Percentiles rank a stretch among this genome's conserved stretches.
These are phyloP conservation scores for Stomatorhinus walkeri DNA, from an alignment of 2,797 vertebrate genomes.

Conservation along the genomic window DNA sequence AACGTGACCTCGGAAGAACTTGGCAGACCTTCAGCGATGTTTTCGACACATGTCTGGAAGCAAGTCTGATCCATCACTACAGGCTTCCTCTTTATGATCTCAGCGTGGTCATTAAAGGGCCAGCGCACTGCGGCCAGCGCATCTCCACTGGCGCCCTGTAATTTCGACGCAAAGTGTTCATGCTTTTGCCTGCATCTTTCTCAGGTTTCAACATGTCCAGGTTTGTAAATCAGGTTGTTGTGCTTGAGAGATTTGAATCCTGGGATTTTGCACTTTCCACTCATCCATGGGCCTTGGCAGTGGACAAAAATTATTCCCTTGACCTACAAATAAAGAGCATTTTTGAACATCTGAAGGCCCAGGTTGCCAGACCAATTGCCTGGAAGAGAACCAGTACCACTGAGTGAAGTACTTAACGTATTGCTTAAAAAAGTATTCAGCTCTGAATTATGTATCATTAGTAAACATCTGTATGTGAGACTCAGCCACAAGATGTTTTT, in stretches of 20 bases:
- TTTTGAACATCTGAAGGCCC: neutral
- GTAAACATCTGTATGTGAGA: neutral
- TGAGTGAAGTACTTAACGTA: conserved; percentile 25
- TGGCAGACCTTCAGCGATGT: neutral
- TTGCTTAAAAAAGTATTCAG: neutral
- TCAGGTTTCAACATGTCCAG: neutral
- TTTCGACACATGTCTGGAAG: conserved; percentile 2
- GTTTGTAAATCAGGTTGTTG: neutral
- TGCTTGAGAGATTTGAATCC: neutral
- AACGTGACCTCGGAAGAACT: neutral
- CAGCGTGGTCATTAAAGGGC: neutral
- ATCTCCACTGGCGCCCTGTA: conserved; percentile 21
- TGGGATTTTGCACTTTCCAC: neutral
- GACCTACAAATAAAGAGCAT: neutral
- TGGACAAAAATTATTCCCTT: neutral
- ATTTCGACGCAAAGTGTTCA: conserved; percentile 2
- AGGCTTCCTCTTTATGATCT: conserved; percentile 17
- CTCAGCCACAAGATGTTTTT: neutral
- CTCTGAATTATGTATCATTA: neutral
- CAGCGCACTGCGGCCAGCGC: neutral
- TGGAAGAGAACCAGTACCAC: neutral
- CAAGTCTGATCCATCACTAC: conserved; percentile 25
- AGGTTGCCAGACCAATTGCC: neutral
- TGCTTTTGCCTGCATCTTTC: neutral
- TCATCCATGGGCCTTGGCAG: neutral